These are phyloP conservation scores for Cotesia typhae DNA, from an alignment of 1,140 invertebrate genomes.

Conservation along the genomic window DNA sequence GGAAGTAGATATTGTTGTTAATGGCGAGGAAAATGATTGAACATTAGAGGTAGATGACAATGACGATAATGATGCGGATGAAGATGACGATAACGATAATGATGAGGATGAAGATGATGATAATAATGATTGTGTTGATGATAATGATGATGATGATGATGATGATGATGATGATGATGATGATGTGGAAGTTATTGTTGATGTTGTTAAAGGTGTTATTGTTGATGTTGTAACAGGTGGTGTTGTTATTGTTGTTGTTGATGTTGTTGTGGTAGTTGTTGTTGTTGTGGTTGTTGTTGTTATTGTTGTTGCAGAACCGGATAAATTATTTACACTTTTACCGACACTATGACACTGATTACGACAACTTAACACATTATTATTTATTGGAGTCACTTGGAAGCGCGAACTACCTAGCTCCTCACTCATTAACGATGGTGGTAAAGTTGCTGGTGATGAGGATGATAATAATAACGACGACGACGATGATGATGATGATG, in stretches of 20 bases:
- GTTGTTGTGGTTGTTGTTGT: not conserved
- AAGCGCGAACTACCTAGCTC: constrained; percentile 56
- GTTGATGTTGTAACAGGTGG: constrained; percentile 8
- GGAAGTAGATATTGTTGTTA: constrained; percentile 22
- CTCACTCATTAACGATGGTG: not conserved
- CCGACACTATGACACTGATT: constrained; percentile 58
- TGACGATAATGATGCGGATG: constrained; percentile 24
- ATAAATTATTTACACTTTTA: constrained; percentile 56
- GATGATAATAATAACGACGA: constrained; percentile 37
- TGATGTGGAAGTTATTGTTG: constrained; percentile 10
- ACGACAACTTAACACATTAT: constrained; percentile 47
- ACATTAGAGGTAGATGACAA: not conserved
- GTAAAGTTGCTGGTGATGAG: no score
- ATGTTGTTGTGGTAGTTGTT: not conserved
- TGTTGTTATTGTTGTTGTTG: constrained; percentile 27
- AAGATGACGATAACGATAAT: constrained; percentile 24
- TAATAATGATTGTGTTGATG: constrained; percentile 6
- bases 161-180: not conserved
- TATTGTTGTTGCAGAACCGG: not conserved
- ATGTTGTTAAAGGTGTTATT: constrained; percentile 1
- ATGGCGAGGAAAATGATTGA: constrained; percentile 16
- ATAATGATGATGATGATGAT: not conserved
- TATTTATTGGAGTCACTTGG: constrained; percentile 48
- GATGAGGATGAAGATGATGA: constrained; percentile 8
- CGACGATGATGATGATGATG: constrained; percentile 38